These are phyloP conservation scores for Nomada ruficornis DNA, from an alignment of 2,888 invertebrate species.

Conservation along the genomic window DNA sequence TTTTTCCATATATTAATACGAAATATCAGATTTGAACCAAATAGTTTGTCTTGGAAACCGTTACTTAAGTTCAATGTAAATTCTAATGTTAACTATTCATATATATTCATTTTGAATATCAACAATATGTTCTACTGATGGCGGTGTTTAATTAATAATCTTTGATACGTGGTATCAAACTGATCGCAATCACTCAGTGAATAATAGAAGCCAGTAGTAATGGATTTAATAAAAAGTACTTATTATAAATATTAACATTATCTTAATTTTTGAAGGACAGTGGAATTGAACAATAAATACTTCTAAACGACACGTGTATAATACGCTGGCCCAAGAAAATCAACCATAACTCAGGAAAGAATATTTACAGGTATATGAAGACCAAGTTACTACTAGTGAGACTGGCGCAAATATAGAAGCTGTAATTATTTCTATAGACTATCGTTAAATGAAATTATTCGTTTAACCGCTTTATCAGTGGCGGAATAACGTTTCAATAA, in stretches of 20 bases:
- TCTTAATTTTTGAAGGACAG: too few species aligned
- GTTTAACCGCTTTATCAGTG: conserved; percentile 31
- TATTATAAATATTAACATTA: too few species aligned
- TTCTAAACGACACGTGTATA: not conserved
- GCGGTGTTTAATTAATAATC: not conserved
- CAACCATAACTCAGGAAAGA: conserved; percentile 27
- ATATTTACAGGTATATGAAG: conserved; percentile 10
- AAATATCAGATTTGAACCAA: not conserved
- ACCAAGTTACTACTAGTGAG: not conserved
- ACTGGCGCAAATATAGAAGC: conserved; percentile 26
- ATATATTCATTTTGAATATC: not conserved
- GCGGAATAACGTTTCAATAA: conserved; percentile 46
- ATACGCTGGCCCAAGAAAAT: not conserved
- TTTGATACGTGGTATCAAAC: too few species aligned
- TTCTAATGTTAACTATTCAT: not conserved
- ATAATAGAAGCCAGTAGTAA: too few species aligned
- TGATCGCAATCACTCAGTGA: too few species aligned
- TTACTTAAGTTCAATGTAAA: not conserved
- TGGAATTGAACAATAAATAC: too few species aligned
- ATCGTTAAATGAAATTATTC: conserved; percentile 25
- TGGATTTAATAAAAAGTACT: too few species aligned
- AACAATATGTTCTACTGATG: not conserved
- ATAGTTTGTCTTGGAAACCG: not conserved
- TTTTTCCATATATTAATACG: not conserved
- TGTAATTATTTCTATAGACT: conserved; percentile 51